Evolutionary conservation across 2,888 invertebrate genomes (phyloP).

Genomic region (Clepsis dumicolana): DNA sequence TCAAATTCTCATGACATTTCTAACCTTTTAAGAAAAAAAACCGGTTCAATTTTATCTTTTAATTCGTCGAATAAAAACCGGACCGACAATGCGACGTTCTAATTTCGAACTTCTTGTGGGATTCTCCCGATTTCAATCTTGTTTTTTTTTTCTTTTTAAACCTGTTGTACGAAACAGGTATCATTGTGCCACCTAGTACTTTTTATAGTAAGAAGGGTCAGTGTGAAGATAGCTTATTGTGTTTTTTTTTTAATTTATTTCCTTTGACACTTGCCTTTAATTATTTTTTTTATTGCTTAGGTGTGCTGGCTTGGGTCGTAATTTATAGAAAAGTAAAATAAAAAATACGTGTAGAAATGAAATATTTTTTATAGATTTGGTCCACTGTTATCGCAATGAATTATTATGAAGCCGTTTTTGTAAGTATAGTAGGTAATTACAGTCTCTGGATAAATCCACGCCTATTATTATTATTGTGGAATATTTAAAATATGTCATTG

Average conservation of each 20-base stretch:
- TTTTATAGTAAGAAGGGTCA: conserved; percentile 21
- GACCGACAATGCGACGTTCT: conserved; percentile 48
- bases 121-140: conserved; percentile 30
- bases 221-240: conserved; percentile 27
- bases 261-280: conserved; percentile 19
- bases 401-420: too few relatives aligned
- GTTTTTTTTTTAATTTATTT: conserved; percentile 7
- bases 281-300: neutral
- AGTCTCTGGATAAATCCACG: too few relatives aligned
- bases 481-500: too few relatives aligned
- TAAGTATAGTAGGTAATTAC: too few relatives aligned
- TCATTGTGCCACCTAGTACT: conserved; percentile 23
- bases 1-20: conserved; percentile 46
- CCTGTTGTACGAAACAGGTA: conserved; percentile 40
- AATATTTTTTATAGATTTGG: too few relatives aligned
- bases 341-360: too few relatives aligned
- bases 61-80: conserved; percentile 52
- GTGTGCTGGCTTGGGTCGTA: too few relatives aligned
- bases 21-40: conserved; percentile 44
- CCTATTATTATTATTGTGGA: too few relatives aligned
- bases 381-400: too few relatives aligned
- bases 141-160: conserved; percentile 14
- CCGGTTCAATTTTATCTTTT: conserved; percentile 34
- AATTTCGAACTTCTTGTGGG: conserved; percentile 50
- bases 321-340: too few relatives aligned